These are phyloP conservation scores for Ochlodes sylvanus DNA, from an alignment of 2,888 invertebrate species.

Conservation along the genomic window DNA sequence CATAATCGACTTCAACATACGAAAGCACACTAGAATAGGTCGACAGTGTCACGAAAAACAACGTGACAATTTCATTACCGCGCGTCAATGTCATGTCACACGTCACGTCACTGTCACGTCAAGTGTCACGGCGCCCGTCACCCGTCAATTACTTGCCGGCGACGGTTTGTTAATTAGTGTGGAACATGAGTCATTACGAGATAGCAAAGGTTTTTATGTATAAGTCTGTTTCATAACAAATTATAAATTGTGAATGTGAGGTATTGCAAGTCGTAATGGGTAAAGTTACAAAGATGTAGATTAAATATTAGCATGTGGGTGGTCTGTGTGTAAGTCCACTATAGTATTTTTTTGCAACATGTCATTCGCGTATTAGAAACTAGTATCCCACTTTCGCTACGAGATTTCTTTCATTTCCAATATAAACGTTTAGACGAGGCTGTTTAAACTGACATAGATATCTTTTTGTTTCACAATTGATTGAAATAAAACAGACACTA, in stretches of 20 bases:
- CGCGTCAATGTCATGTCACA: slow-evolving; percentile 57
- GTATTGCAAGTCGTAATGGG: neutral
- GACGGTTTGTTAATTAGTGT: slow-evolving; percentile 80
- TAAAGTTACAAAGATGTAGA: too few species aligned
- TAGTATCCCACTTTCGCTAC: too few species aligned
- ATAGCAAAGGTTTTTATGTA: slow-evolving; percentile 9
- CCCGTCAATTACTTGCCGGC: slow-evolving; percentile 67
- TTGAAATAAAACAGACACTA: too few species aligned
- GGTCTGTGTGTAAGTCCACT: too few species aligned
- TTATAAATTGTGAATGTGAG: neutral
- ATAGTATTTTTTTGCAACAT: too few species aligned
- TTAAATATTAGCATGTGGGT: too few species aligned
- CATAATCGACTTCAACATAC: slow-evolving; percentile 2
- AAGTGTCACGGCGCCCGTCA: slow-evolving; percentile 51
- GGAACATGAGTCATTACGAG: slow-evolving; percentile 55
- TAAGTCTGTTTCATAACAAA: slow-evolving; percentile 8
- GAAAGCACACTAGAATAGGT: neutral
- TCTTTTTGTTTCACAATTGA: too few species aligned
- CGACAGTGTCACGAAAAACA: slow-evolving; percentile 38
- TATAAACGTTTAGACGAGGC: too few species aligned
- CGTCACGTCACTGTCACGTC: slow-evolving; percentile 53
- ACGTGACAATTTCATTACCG: slow-evolving; percentile 79
- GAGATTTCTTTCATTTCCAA: too few species aligned
- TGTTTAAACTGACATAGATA: too few species aligned
- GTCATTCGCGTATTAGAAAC: too few species aligned